Percentiles rank a stretch among this genome's conserved stretches.
phyloP scores from a whole-genome alignment of 1,140 invertebrate species.

The Hycleus phaleratus region DNA sequence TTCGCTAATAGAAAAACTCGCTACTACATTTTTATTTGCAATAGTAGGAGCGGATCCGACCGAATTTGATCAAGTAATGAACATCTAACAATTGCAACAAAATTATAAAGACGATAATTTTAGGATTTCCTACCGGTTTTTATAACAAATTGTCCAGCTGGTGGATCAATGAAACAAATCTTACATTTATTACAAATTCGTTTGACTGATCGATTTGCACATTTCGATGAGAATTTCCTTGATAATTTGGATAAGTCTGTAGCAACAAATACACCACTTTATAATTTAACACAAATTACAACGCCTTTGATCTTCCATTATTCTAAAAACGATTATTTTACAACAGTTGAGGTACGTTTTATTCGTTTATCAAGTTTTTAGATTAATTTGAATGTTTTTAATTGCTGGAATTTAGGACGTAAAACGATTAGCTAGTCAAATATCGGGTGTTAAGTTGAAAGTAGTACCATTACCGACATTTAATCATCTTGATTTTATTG shows the following conservation, averaged over 20 bases:
- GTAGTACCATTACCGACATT: not conserved
- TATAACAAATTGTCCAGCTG: conserved; percentile 66
- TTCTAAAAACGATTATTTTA: conserved; percentile 64
- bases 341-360: conserved; percentile 45
- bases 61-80: too few species aligned
- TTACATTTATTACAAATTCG: conserved; percentile 61
- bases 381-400: not conserved
- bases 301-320: conserved; percentile 61
- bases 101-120: not conserved
- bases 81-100: too few species aligned
- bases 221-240: conserved; percentile 57
- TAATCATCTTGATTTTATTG: not conserved
- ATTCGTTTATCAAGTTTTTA: too few species aligned
- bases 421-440: too few species aligned
- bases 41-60: too few species aligned
- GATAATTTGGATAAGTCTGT: conserved; percentile 54
- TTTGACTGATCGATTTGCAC: conserved; percentile 50
- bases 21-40: too few species aligned
- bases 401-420: too few species aligned
- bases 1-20: too few species aligned
- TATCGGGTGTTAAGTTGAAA: not conserved
- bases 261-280: conserved; percentile 53
- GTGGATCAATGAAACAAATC: conserved; percentile 71
- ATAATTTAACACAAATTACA: conserved; percentile 55
- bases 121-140: conserved; percentile 51